Base-by-base conservation (phyloP, 2,113 vertebrate species). In the Coryphaenoides rupestris region DNA sequence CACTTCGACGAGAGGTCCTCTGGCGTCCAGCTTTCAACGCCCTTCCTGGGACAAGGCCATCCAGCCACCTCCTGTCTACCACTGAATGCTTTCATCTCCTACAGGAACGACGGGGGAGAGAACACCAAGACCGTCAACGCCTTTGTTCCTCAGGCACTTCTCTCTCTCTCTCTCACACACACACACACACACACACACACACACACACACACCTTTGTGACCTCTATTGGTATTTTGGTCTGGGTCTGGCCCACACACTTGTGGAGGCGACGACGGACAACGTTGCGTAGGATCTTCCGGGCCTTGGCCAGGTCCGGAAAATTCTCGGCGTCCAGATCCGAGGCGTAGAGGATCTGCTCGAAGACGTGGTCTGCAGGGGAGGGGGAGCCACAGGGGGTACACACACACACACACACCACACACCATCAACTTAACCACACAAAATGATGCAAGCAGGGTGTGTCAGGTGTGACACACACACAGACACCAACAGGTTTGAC, bases 1-100 rank as follows among this genome's bases (percentile, higher is more conserved):
- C 82, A 96, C 97, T 75, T 76, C 91, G 50, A 98, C 89, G 28
- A 96, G 62, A 99, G 95, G 76, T 98, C 94, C 76, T 94, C 89
- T 15, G 93, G 81, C 55, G n/a, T 80, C 74, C 3, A 98, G 86
- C 21, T n/a, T n/a, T 69, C 62, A 49, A 73, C 79, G 2, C 83
- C 74, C 0, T 76, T 62, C 15, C 3, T 68, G 17, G 26, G 93
- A 93, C 73, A 68, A 85, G 62, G 88, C 68, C n/a, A n/a, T 0
- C 17, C 0, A 1, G 91, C 93, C 66, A 98, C 62, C 0, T 88
- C 81, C 26, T 63, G n/a, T 40, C 19, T 88, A 69, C 91, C 94
- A 89, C 0, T 0, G 1, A n/a, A 0, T 74, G 21, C 17, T n/a
- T 75, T 83, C 0, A 77, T 28, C 4, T 74, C 87, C 93, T 95